Base-by-base conservation (phyloP, 2,797 vertebrate genomes). In the Pseudomugil tenellus region DNA sequence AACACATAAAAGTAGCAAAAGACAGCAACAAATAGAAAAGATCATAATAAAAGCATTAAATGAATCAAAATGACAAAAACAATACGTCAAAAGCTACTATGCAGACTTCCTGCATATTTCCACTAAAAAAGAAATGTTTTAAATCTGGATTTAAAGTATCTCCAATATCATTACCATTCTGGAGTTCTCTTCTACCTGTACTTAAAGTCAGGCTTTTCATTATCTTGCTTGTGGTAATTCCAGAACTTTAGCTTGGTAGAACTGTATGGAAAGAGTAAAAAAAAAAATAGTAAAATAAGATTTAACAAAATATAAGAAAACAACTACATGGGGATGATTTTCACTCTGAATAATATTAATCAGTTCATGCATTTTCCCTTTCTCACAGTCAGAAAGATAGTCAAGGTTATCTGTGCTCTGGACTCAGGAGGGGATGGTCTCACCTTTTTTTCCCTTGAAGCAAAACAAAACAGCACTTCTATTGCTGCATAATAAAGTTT, bases 181-280 rank as follows among this genome's bases (percentile, higher is more conserved):
- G 16, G 48, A 17, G 14, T 61, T 43, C 29, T 60, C 58, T 39
- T 58, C 56, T 55, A 14, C 11, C 19, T 0, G 16, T 25, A 37
- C 6, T 31, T 37, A 9, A 48, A 35, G 10, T 34, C 28, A 17
- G 23, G 3, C 41, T 68, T 1, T 87, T 81, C 88, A 88, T 86
- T 0, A n/a, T 59, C 29, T 65, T 56, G 57, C 25, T 43, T 70
- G 28, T 39, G 46, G 19, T 3, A n/a, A n/a, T 2, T 63, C 43
- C 23, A 53, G 59, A 66, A 55, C 1, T 53, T 3, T 23, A 37
- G 17, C 7, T 28, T 26, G 23, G 28, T 0, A n/a, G 58, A 3
- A 58, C 23, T 17, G 23, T 31, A 2, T 26, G 16, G 19, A 11
- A 65, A 29, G 17, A 62, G n/a, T 71, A 23, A 14, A 58, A 39